Base-by-base conservation (phyloP, 2,888 invertebrate species). In the Phania funesta region DNA sequence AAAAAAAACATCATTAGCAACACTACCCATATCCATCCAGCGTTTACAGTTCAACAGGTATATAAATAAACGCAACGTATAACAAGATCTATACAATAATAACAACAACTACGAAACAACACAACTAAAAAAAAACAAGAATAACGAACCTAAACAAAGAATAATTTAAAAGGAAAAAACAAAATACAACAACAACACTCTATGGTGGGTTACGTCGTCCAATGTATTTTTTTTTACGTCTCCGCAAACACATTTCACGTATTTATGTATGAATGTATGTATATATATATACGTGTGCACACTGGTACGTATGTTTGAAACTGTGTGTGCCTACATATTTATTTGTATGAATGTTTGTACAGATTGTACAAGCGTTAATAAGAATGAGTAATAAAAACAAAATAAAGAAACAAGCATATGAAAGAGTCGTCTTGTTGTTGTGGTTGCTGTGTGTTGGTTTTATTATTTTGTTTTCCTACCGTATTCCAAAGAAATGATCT, bases 11-110 rank as follows among this genome's bases (percentile, higher is more conserved):
- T 52, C 68, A 77, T 77, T 70, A 77, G 60, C 68, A 70, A 70
- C 52, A 77, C 60, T 77, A 70, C 52, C 52, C 54, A 73, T 62
- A 54, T 46, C 62, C 62, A 54, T 46, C 62, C 62, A 77, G 77
- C 54, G 62, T 70, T 77, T 77, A 70, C 52, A 70, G 77, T 70
- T 70, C 68, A 68, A 70, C 77, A 77, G 77, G 77, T 77, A 77
- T 77, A 77, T 77, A 70, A 77, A 77, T 77, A 70, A 77, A 70
- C 54, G 46, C 62, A 70, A 52, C 62, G 52, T 35, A 70, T 77
- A 70, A 54, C 64, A 35, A 75, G 58, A 75, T 58, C 58, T 65
- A 6, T 62, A 35, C 50, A 67, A 35, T 8, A 65, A 58, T 16
- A 58, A 48, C 6, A 75, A 56, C 38, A 38, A 29, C 29, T 44